Base-by-base conservation (phyloP, 2,113 vertebrate species). In the Seriola rivoliana region DNA sequence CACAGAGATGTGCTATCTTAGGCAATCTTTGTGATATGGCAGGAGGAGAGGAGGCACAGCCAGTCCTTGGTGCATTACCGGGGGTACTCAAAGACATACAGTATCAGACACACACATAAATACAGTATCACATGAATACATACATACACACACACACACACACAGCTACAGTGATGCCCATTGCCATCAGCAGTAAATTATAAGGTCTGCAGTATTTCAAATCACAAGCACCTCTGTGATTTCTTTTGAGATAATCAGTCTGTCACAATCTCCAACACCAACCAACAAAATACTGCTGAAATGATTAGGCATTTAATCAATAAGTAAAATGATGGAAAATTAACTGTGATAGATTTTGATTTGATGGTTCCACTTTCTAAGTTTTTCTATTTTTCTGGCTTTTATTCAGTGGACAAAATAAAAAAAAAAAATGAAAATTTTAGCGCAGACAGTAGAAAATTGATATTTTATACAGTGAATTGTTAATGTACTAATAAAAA, bases 1-100 rank as follows among this genome's bases (percentile, higher is more conserved):
- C 84, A 83, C 71, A n/a, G 80, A 83, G 85, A 91, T 90, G 80
- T 86, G 90, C 71, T 72, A 82, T 88, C 88, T 74, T 46, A 73
- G 71, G 89, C 85, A 82, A 86, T 87, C 84, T 89, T 50, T 71
- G 68, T 64, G 60, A 88, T 85, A 76, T 67, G 64, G 58, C 16
- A 74, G 78, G 67, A 75, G 78, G 66, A 42, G 77, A 57, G 74
- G 60, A 78, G 82, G 34, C 70, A n/a, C 67, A 42, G 77, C 13
- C 0, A 87, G 86, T 71, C 85, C 80, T 87, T 70, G 54, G 82
- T 66, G 50, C 48, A 77, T 89, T 72, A 84, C 88, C 17, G 21
- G 71, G 3, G 11, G 11, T 67, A 65, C 50, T 77, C 63, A 46
- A 38, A 88, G 42, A 75, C 70, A 66, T 63, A 60, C 36, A 52